Conservation (phyloP, 2,797 vertebrate species). For the Phataginus tetradactyla region DNA sequence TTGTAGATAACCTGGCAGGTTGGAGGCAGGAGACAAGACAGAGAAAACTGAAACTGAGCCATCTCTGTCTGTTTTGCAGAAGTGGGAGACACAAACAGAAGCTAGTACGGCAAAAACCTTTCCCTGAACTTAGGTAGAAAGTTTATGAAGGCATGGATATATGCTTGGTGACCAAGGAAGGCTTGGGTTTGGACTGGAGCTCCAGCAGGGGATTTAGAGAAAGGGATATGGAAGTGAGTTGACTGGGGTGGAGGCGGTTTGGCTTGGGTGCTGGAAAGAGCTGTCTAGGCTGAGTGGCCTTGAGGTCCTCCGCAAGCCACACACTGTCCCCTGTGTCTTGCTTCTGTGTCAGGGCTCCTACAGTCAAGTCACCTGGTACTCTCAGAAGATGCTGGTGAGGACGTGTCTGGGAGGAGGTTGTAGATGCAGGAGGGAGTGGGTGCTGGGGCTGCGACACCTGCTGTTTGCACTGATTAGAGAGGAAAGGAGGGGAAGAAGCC, state of each 20-base stretch:
- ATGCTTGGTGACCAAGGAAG: background rate
- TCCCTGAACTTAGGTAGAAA: background rate
- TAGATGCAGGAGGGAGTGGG: background rate
- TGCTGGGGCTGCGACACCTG: rapidly evolving
- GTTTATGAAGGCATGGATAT: background rate
- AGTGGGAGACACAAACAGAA: background rate
- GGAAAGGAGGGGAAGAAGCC: background rate
- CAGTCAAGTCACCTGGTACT: background rate
- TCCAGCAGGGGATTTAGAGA: background rate
- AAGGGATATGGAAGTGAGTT: background rate
- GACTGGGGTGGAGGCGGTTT: background rate
- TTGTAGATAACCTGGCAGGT: background rate
- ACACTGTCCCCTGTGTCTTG: rapidly evolving
- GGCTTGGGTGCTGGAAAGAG: background rate
- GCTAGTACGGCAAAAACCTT: background rate
- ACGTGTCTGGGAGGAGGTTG: rapidly evolving
- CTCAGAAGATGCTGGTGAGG: background rate
- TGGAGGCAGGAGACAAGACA: background rate
- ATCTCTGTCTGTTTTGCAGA: background rate
- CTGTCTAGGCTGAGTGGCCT: background rate
- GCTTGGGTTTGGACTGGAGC: no score
- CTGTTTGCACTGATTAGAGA: background rate
- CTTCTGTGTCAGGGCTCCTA: background rate
- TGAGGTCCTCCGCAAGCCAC: no score
- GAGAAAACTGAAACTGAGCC: background rate